Conservation (phyloP, 2,888 invertebrate genomes). For the Epistrophella euchroma region DNA sequence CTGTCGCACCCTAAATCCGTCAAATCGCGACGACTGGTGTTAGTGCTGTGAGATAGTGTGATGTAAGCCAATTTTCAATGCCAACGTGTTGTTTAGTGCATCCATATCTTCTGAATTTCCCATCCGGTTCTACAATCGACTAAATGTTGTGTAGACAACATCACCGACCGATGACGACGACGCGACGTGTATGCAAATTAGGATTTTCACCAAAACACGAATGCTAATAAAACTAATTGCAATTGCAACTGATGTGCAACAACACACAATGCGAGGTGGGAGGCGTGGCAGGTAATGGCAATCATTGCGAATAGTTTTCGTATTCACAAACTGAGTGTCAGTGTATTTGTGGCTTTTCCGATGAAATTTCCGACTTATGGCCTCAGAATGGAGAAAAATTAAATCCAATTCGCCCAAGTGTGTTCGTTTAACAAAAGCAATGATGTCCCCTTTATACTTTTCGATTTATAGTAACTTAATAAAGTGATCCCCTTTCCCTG, state of each 20-base stretch:
- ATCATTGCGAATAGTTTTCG: slow-evolving; percentile 64
- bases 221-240: slow-evolving; percentile 76
- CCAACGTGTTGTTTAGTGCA: slow-evolving; percentile 26
- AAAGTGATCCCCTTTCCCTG: slow-evolving; percentile 38
- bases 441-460: slow-evolving; percentile 4
- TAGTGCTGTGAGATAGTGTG: background rate
- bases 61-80: slow-evolving; percentile 47
- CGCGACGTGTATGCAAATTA: slow-evolving; percentile 66
- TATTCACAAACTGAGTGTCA: background rate
- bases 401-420: slow-evolving; percentile 59
- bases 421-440: background rate
- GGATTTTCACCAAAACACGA: slow-evolving; percentile 72
- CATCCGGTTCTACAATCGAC: slow-evolving; percentile 34
- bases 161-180: slow-evolving; percentile 1
- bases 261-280: slow-evolving; percentile 41
- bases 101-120: slow-evolving; percentile 48
- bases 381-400: slow-evolving; percentile 68
- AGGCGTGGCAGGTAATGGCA: slow-evolving; percentile 73
- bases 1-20: slow-evolving; percentile 60
- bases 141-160: slow-evolving; percentile 1
- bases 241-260: slow-evolving; percentile 61
- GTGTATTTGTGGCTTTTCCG: slow-evolving; percentile 27
- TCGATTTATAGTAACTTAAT: slow-evolving; percentile 13
- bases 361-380: slow-evolving; percentile 66
- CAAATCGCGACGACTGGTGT: slow-evolving; percentile 20